These are phyloP conservation scores for Zaprionus lineosus DNA, from an alignment of 2,888 invertebrate genomes.

Conservation along the genomic window DNA sequence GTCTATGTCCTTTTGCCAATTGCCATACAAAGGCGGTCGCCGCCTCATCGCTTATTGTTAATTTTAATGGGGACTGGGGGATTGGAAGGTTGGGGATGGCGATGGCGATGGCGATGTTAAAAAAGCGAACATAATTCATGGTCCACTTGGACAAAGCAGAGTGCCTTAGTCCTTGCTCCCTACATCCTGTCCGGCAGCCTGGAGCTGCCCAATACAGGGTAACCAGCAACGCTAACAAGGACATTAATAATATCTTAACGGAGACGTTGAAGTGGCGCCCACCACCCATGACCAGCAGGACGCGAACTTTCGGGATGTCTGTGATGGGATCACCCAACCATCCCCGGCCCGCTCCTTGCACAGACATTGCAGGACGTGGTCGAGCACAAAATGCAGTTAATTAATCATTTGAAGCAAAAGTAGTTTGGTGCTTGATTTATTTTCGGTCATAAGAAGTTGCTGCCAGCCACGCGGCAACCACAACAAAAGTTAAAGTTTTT, in stretches of 20 bases:
- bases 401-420: conserved; percentile 68
- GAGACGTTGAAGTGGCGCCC: conserved; percentile 56
- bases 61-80: conserved; percentile 42
- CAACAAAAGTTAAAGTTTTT: conserved; percentile 62
- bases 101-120: no score
- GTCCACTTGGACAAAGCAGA: conserved; percentile 3
- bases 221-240: conserved; percentile 56
- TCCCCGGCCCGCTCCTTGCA: neutral
- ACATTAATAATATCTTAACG: conserved; percentile 72
- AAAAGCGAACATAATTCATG: conserved; percentile 63
- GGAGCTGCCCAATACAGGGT: conserved; percentile 9
- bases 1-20: conserved; percentile 27
- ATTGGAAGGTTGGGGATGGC: no score
- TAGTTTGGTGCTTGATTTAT: conserved; percentile 74
- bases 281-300: conserved; percentile 18
- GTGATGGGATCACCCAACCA: conserved; percentile 17
- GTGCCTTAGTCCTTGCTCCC: no score
- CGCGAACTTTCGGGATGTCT: neutral
- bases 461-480: conserved; percentile 36
- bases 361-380: conserved; percentile 54
- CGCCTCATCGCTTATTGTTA: conserved; percentile 61
- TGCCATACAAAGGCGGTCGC: conserved; percentile 16
- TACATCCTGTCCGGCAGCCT: no score
- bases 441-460: conserved; percentile 58
- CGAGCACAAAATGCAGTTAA: conserved; percentile 74